These are phyloP conservation scores for Ips typographus DNA, from an alignment of 1,140 invertebrate species.

Conservation along the genomic window DNA sequence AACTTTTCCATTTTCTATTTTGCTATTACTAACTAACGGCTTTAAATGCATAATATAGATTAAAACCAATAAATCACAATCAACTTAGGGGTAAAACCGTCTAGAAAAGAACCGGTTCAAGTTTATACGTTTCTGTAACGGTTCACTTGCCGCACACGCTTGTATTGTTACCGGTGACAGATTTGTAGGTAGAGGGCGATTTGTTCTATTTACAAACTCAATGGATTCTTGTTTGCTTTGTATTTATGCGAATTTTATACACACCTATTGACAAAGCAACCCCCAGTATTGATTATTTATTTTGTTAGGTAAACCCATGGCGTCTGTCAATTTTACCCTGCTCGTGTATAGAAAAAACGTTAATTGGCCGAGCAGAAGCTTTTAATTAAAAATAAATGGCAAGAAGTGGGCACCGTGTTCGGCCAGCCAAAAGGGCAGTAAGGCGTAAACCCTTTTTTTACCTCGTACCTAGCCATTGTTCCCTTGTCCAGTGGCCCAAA, in stretches of 20 bases:
- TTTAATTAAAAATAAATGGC: constrained; percentile 43
- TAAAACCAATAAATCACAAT: constrained; percentile 37
- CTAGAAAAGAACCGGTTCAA: constrained; percentile 33
- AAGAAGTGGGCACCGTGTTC: constrained; percentile 35
- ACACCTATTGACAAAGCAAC: not conserved
- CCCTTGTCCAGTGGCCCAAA: constrained; percentile 46
- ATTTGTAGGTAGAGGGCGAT: constrained; percentile 39
- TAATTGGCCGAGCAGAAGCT: constrained; percentile 24
- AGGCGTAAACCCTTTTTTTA: constrained; percentile 43
- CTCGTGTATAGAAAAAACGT: constrained; percentile 13
- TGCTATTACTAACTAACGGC: not conserved
- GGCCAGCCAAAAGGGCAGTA: constrained; percentile 37
- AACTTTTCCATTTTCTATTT: not conserved
- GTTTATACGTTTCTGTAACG: constrained; percentile 36
- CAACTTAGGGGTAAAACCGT: constrained; percentile 33
- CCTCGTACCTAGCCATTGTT: constrained; percentile 44
- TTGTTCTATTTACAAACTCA: constrained; percentile 36
- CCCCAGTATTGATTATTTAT: too few species aligned
- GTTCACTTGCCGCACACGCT: constrained; percentile 34
- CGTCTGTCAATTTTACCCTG: too few species aligned
- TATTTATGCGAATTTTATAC: constrained; percentile 22
- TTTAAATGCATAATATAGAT: constrained; percentile 10
- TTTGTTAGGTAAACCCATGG: too few species aligned
- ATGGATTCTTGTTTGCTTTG: constrained; percentile 31
- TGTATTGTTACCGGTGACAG: constrained; percentile 38